Percentiles rank a stretch among this genome's conserved stretches.
Conservation (phyloP, 1,140 invertebrate species). For the Lepidurus apus region DNA sequence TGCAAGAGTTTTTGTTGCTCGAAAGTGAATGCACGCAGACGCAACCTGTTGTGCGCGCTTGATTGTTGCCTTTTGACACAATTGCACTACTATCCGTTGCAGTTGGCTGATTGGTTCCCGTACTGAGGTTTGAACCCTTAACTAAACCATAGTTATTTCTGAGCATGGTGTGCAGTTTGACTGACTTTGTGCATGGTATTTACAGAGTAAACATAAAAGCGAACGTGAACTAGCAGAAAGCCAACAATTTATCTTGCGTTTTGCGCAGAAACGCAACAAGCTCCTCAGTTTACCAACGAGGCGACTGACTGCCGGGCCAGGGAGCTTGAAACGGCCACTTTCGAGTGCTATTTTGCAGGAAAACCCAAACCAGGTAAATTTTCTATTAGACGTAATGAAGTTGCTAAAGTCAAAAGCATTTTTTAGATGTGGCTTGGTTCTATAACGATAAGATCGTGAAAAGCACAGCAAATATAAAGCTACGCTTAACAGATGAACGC, state of each 20-base stretch:
- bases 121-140: not conserved
- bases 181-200: not conserved
- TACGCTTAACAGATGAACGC: constrained; percentile 66
- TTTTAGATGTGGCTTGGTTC: constrained; percentile 81
- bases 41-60: not conserved
- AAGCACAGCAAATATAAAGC: constrained; percentile 61
- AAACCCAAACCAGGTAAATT: constrained; percentile 72
- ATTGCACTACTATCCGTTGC: not conserved
- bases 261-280: constrained; percentile 65
- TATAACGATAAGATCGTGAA: constrained; percentile 73
- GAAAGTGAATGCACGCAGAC: constrained; percentile 56
- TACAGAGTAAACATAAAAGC: not conserved
- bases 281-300: constrained; percentile 74
- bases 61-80: not conserved
- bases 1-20: constrained; percentile 59
- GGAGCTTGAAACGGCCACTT: constrained; percentile 65
- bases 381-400: constrained; percentile 22
- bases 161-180: constrained; percentile 25
- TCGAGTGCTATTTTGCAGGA: constrained; percentile 72
- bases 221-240: not conserved
- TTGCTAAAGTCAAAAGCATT: constrained; percentile 34
- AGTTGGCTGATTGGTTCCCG: not conserved
- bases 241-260: constrained; percentile 2
- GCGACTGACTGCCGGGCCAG: constrained; percentile 65
- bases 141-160: constrained; percentile 16